Base-by-base conservation (phyloP, 2,797 vertebrate genomes). In the Enteromius treurensis region DNA sequence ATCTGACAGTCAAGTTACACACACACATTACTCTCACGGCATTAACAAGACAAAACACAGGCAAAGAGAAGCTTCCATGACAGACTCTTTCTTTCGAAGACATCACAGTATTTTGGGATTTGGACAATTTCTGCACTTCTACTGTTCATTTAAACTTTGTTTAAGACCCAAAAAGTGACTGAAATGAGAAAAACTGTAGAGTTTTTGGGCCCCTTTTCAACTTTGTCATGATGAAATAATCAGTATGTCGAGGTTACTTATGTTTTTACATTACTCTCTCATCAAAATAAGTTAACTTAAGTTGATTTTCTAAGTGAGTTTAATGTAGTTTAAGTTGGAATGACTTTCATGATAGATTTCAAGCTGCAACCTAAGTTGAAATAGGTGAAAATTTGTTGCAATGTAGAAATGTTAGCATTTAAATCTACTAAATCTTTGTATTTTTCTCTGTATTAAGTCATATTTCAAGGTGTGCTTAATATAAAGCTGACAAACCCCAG, bases 1-100 rank as follows among this genome's bases (percentile, higher is more conserved):
- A 90, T 84, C 29, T 29, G 68, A 49, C 71, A 47, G 23, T 7
- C 14, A 82, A 26, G 58, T 53, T 69, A 74, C 84, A 80, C 77
- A 86, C 71, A 58, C 9, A 8, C 47, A 68, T 1, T 37, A 40
- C 49, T 51, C 60, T 21, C 3, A 40, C 15, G 15, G 45, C 62
- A 65, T 45, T 53, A 76, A 9, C 34, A 19, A 76, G 71, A 77
- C 73, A 67, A n/a, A 76, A 37, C 9, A 80, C 75, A 68, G 62
- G 53, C 6, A 53, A 37, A 49, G 19, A 32, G 37, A 84, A 65
- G n/a, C 8, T 40, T 77, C 75, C 37, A 19, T 29, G 55, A 77
- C 15, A 77, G 55, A 21, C 47, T 34, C 70, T 70, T 6, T 73
- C 47, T 13, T 32, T 51, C 4, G 10, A 21, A 21, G 4, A 45